Base-by-base conservation (phyloP, 2,113 vertebrate species). In the Ceratotherium simum region DNA sequence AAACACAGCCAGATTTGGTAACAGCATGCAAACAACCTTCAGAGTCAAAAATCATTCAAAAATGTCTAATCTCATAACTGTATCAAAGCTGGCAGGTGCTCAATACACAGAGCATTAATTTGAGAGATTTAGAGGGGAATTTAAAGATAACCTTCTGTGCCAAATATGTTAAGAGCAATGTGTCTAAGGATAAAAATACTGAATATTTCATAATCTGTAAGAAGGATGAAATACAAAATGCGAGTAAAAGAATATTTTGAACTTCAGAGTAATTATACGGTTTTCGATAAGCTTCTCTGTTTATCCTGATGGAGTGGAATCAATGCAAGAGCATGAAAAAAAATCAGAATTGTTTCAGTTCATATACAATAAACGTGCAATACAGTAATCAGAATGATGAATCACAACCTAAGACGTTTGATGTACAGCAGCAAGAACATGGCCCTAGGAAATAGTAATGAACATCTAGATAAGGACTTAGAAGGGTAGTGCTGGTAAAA, bases 21-120 rank as follows among this genome's bases (percentile, higher is more conserved):
- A 97, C 65, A 98, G 80, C 93, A 95, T 93, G 88, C 91, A 93
- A 96, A 85, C 27, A 97, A 75, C 75, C 46, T 90, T 97, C 72
- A 92, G 75, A 97, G 3, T 97, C n/a, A 94, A 97, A 89, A 97
- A 97, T 97, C 87, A 90, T 85, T 93, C 25, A 96, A 36, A 97
- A 79, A 83, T 33, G n/a, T 48, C 89, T 96, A 97, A 98, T 95
- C 62, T n/a, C 67, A 91, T 75, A 97, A 96, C 42, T 91, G 39
- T 67, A 95, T 95, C 70, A 91, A 97, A 96, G 33, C 70, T 97
- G 69, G 48, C 81, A 98, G 83, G 58, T 93, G 58, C 73, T 97
- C 33, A 75, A 6, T 60, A 46, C 54, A 97, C 70, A 97, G 90
- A 97, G 96, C 90, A 92, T 96, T 98, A 96, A 97, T 84, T 96